Evolutionary conservation across 2,113 vertebrate species (phyloP).

Genomic region (Thamnophis sirtalis): DNA sequence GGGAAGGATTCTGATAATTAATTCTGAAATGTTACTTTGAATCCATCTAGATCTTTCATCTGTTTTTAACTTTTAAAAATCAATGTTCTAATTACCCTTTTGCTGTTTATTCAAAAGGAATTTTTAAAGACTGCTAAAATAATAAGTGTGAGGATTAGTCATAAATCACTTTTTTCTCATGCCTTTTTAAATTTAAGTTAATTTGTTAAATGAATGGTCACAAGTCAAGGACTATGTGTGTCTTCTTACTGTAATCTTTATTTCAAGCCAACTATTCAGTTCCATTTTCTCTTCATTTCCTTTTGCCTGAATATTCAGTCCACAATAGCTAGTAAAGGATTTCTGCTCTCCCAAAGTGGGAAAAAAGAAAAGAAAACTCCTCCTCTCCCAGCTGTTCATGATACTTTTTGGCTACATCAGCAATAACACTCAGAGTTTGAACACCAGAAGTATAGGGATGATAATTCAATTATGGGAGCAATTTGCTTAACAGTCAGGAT

Average conservation of each 20-base stretch:
- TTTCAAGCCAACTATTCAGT: neutral
- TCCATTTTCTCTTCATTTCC: neutral
- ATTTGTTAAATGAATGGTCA: neutral
- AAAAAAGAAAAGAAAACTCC: neutral
- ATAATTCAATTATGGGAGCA: constrained; percentile 6
- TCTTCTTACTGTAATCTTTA: neutral
- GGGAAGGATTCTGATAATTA: neutral
- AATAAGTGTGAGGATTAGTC: neutral
- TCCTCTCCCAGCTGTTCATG: neutral
- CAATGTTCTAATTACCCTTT: neutral
- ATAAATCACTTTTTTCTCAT: neutral
- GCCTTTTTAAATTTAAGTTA: neutral
- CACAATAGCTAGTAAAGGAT: neutral
- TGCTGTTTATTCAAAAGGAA: neutral
- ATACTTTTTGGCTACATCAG: neutral
- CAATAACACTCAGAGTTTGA: neutral
- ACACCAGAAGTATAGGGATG: neutral
- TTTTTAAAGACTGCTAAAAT: neutral
- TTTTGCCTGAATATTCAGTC: neutral
- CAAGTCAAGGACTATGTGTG: neutral
- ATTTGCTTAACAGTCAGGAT: constrained; percentile 9
- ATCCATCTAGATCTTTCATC: neutral
- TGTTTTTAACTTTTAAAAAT: neutral
- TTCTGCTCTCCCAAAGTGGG: no score
- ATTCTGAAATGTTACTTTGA: neutral